Percentiles rank a stretch among this genome's conserved stretches.
These are phyloP conservation scores for Pangasianodon gigas DNA, from an alignment of 2,113 vertebrate genomes.

Conservation along the genomic window DNA sequence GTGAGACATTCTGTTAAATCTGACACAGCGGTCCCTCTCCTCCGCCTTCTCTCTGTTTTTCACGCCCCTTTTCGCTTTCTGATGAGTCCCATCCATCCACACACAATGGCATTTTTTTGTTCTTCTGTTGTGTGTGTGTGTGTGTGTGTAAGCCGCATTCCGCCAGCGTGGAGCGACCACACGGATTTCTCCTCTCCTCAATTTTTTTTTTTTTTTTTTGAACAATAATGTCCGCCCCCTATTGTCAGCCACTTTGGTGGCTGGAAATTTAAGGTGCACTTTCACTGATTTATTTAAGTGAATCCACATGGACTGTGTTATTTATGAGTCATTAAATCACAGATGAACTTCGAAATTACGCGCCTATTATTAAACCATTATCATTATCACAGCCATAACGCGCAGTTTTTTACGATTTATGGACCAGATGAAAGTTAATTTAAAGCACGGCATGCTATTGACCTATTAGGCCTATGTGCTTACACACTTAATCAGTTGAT, in stretches of 20 bases:
- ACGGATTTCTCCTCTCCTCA: constrained; percentile 60
- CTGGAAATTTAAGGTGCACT: constrained; percentile 65
- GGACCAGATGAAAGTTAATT: constrained; percentile 32
- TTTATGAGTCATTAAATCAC: constrained; percentile 67
- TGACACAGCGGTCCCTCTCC: constrained; percentile 78
- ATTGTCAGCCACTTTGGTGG: constrained; percentile 69
- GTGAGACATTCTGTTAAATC: constrained; percentile 74
- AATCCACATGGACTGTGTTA: constrained; percentile 61
- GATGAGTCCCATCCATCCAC: constrained; percentile 76
- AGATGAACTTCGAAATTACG: constrained; percentile 64
- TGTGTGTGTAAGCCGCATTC: constrained; percentile 82
- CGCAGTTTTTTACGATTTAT: constrained; percentile 40
- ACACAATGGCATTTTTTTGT: constrained; percentile 91
- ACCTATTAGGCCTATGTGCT: constrained; percentile 31
- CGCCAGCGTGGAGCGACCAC: constrained; percentile 75
- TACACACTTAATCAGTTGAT: constrained; percentile 34
- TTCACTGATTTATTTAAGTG: constrained; percentile 75
- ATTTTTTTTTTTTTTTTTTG: constrained; percentile 1
- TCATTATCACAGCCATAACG: constrained; percentile 63
- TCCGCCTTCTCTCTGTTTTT: constrained; percentile 64
- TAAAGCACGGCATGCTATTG: constrained; percentile 39
- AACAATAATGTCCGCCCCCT: constrained; percentile 47
- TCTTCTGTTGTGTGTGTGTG: constrained; percentile 77
- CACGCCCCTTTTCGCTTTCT: constrained; percentile 72
- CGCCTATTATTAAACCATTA: constrained; percentile 62